Base-by-base conservation (phyloP, 2,888 invertebrate genomes). In the Laothoe populi region DNA sequence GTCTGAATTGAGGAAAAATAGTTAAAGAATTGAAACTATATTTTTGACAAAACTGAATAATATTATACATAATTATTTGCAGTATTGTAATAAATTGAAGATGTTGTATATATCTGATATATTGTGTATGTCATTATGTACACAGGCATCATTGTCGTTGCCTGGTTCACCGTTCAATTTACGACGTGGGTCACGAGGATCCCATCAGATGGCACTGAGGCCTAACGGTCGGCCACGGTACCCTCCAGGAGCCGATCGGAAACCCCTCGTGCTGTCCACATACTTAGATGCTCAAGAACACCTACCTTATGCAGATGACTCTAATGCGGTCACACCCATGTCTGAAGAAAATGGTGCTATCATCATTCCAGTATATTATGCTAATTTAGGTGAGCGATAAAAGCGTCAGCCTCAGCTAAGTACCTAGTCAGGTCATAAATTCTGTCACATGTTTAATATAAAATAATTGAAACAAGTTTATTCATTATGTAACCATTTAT, bases 261-360 rank as follows among this genome's bases (percentile, higher is more conserved):
- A 98, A 87, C 98, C 98, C 57, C 94, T 98, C 81, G 98, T 99
- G 71, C 94, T 98, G 73, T 98, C 98, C 79, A 98, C 98, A 72
- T 98, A 98, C 94, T 95, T 98, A 88, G 98, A 97, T 87, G 97
- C 97, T 73, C 97, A 97, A 89, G 98, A 98, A 93, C 98, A 98
- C 90, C 95, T 99, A 82, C 99, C 99, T 64, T 99, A 98, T 86
- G 99, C 98, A 63, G 99, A 99, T 87, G 99, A 99, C 92, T 98
- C 98, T 69, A 98, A 98, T 83, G 99, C 98, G 70, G 99, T 98
- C 65, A 99, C 99, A 67, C 99, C 99, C 62, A 98, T 98, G 97
- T 98, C 98, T 70, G 99, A 99, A 93, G 99, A 99, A 92, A 98
- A 98, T 89, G 98, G 98, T 82, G 97, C 97, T 84, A 98, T 98